Evolutionary conservation across 2,888 invertebrate species (phyloP).

Genomic region (Steromphala cineraria): DNA sequence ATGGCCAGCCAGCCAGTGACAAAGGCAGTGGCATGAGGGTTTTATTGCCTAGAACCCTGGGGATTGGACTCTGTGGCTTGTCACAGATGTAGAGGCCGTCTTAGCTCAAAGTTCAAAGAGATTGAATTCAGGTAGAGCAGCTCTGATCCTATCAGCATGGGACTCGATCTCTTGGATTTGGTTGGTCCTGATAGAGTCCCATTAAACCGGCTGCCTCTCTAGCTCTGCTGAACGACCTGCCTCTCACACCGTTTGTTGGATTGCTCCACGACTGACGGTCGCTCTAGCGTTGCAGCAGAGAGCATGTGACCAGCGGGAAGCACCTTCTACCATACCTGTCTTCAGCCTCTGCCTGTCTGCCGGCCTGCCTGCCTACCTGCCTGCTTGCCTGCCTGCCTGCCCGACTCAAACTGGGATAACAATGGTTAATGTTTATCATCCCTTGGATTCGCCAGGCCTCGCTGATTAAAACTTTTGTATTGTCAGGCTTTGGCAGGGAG

Average conservation of each 20-base stretch:
- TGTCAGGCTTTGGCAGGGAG: constrained; percentile 5
- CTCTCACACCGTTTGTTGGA: too few relatives aligned
- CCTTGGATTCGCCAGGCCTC: constrained; percentile 6
- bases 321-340: background rate
- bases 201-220: constrained; percentile 3
- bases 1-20: too few relatives aligned
- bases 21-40: background rate
- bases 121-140: constrained; percentile 22
- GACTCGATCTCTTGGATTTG: constrained; percentile 6
- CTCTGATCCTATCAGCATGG: constrained; percentile 17
- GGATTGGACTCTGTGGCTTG: background rate
- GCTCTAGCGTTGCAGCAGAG: background rate
- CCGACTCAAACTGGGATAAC: background rate
- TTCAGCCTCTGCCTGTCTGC: background rate
- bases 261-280: background rate
- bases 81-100: background rate
- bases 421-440: constrained; percentile 17
- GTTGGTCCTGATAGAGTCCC: constrained; percentile 8
- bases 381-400: constrained; percentile 5
- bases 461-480: constrained; percentile 1
- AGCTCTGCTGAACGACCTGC: too few relatives aligned
- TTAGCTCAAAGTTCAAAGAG: constrained; percentile 23
- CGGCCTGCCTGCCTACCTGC: background rate
- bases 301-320: constrained; percentile 13
- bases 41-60: background rate